Percentiles rank a stretch among this genome's conserved stretches.
These are phyloP conservation scores for Cryptosula pallasiana DNA, from an alignment of 2,888 invertebrate genomes.

Conservation along the genomic window DNA sequence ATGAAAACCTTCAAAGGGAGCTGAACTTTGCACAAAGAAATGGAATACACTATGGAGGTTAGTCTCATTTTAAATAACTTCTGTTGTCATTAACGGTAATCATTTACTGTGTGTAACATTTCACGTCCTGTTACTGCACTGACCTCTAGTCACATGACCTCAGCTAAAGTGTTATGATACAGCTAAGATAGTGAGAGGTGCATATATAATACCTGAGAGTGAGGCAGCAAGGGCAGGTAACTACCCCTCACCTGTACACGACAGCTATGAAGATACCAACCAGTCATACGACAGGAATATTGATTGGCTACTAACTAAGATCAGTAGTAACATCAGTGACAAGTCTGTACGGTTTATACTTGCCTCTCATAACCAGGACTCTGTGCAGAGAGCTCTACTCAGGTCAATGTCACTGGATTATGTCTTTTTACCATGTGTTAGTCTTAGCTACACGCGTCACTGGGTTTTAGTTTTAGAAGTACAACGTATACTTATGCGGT, in stretches of 20 bases:
- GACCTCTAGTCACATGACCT: too few species aligned
- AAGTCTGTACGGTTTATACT: not conserved
- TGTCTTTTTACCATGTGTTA: too few species aligned
- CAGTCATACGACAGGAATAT: constrained; percentile 49
- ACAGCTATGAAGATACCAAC: constrained; percentile 50
- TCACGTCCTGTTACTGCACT: too few species aligned
- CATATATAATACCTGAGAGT: constrained; percentile 46
- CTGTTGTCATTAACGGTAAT: too few species aligned
- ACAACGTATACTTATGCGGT: too few species aligned
- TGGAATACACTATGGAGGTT: constrained; percentile 5
- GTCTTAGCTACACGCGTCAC: too few species aligned
- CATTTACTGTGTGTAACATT: too few species aligned
- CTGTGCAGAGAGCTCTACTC: not conserved
- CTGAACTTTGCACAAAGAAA: not conserved
- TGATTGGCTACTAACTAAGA: constrained; percentile 38
- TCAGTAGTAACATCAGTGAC: constrained; percentile 25
- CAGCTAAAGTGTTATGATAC: not conserved
- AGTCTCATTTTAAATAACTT: too few species aligned
- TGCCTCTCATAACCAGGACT: not conserved
- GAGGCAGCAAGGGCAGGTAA: constrained; percentile 37
- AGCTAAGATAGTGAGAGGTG: constrained; percentile 55
- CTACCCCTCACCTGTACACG: constrained; percentile 45
- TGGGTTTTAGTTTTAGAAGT: too few species aligned
- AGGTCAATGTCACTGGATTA: too few species aligned
- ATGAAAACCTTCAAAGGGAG: not conserved